Percentiles rank a stretch among this genome's conserved stretches.
Evolutionary conservation across 2,797 vertebrate species (phyloP).

Genomic region (Muscicapa comitata): DNA sequence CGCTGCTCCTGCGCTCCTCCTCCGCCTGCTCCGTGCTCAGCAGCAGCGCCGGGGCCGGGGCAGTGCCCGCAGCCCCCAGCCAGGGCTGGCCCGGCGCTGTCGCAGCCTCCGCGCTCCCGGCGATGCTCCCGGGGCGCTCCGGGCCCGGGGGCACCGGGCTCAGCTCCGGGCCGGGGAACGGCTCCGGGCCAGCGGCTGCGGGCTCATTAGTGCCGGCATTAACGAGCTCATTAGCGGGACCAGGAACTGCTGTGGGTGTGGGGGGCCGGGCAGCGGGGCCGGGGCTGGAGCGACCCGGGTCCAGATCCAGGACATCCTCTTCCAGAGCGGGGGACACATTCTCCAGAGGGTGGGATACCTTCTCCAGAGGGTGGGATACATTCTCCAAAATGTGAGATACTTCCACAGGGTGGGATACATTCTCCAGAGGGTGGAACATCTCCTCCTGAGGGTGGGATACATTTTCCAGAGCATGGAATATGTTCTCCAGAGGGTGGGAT

Average conservation of each 20-base stretch:
- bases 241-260: neutral
- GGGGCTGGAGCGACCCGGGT: neutral
- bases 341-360: neutral
- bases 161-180: neutral
- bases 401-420: rapidly evolving
- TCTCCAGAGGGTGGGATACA: neutral
- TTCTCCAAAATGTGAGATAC: neutral
- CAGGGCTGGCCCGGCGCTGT: neutral
- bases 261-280: neutral
- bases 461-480: neutral
- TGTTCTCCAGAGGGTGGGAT: neutral
- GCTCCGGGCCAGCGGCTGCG: neutral
- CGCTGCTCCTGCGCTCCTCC: neutral
- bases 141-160: neutral
- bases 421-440: rapidly evolving
- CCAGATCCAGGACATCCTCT: rapidly evolving
- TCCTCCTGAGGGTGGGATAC: neutral
- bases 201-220: neutral
- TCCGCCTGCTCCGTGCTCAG: neutral
- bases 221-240: neutral
- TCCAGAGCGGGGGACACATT: too few relatives aligned
- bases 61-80: neutral
- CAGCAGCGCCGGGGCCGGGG: neutral
- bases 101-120: too few relatives aligned
- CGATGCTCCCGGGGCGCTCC: too few relatives aligned